phyloP scores from a whole-genome alignment of 2,888 invertebrate genomes.

The Microctonus brassicae region DNA sequence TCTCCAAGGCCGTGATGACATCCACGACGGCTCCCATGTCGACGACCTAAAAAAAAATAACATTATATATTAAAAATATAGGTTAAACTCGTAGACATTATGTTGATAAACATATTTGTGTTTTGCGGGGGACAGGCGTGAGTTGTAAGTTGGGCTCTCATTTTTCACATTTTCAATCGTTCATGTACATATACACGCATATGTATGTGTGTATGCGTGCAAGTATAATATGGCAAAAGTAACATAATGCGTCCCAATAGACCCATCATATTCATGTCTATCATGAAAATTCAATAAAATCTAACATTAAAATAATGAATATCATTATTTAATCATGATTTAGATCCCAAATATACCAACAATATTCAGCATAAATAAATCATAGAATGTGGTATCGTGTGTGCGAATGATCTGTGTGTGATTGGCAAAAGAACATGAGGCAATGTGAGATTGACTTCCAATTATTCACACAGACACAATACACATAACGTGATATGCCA shows the following conservation, averaged over 20 bases:
- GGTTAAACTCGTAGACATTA: not conserved
- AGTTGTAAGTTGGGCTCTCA: not conserved
- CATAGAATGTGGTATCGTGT: not conserved
- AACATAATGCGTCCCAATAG: not conserved
- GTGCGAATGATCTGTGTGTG: not conserved
- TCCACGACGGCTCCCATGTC: conserved; percentile 94
- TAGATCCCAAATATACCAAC: not conserved
- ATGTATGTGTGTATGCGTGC: not conserved
- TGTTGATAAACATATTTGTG: not conserved
- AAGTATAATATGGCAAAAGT: not conserved
- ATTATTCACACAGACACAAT: not conserved
- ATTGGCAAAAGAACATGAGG: not conserved
- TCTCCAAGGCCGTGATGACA: conserved; percentile 93
- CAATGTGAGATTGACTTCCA: not conserved
- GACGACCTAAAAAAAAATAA: conserved; percentile 80
- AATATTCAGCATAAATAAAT: not conserved
- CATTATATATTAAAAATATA: conserved; percentile 3
- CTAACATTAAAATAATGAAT: not conserved
- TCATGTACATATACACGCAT: not conserved
- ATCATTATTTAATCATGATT: not conserved
- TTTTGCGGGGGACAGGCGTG: not conserved
- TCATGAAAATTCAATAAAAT: not conserved
- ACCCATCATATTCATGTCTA: not conserved
- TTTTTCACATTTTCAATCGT: not conserved
- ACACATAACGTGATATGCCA: not conserved